Conservation (phyloP, 2,797 vertebrate genomes). For the Lepus townsendii region DNA sequence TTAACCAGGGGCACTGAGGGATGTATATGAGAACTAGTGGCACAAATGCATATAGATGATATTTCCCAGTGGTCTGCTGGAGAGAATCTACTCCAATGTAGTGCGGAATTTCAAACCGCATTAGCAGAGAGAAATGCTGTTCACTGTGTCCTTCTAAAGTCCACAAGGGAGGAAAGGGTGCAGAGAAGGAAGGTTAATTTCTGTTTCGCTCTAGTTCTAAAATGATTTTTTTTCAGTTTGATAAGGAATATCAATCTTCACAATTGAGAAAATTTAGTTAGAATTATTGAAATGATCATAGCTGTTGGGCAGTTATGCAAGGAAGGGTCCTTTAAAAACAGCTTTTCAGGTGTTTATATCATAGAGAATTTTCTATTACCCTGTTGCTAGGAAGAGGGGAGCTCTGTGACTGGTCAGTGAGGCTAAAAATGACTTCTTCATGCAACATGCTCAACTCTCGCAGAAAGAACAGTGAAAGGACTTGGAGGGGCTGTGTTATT, state of each 20-base stretch:
- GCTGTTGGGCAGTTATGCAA: constrained; percentile 75
- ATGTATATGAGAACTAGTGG: constrained; percentile 62
- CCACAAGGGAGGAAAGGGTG: constrained; percentile 22
- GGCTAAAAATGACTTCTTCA: neutral
- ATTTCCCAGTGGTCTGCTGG: constrained; percentile 66
- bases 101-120: constrained; percentile 65
- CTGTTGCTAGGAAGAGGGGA: neutral
- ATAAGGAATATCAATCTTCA: constrained; percentile 73
- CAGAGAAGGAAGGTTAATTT: constrained; percentile 60
- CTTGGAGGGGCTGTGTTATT: neutral
- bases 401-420: constrained; percentile 69
- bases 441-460: neutral
- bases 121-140: neutral
- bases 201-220: constrained; percentile 73
- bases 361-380: constrained; percentile 23
- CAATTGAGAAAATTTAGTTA: constrained; percentile 78
- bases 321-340: constrained; percentile 61
- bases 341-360: constrained; percentile 54
- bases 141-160: constrained; percentile 7
- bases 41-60: constrained; percentile 38
- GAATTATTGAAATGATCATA: constrained; percentile 75
- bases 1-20: constrained; percentile 13
- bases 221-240: constrained; percentile 70
- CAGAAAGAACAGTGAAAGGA: neutral
- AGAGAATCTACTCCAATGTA: constrained; percentile 21